Conservation (phyloP, 2,113 vertebrate genomes). For the Burhinus oedicnemus region DNA sequence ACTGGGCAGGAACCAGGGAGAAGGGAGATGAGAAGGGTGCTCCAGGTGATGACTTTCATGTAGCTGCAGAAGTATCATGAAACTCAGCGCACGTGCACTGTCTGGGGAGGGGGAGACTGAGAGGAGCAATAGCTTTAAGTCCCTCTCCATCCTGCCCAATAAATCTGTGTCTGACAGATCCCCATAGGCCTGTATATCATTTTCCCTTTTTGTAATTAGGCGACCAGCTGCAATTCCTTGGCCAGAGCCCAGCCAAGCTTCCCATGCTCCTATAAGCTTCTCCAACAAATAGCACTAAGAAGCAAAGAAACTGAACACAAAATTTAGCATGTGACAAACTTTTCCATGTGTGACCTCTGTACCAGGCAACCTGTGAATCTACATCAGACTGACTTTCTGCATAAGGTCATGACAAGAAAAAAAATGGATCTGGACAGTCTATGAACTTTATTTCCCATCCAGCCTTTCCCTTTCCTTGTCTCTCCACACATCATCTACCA, state of each 20-base stretch:
- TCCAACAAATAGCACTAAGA: neutral
- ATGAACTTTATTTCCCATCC: neutral
- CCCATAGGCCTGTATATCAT: conserved; percentile 33
- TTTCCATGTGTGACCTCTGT: conserved; percentile 34
- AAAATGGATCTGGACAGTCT: neutral
- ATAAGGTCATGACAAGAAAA: neutral
- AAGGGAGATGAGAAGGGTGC: neutral
- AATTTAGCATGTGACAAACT: conserved; percentile 38
- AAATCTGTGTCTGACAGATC: conserved; percentile 48
- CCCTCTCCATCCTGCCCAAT: conserved; percentile 47
- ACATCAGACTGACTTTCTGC: neutral
- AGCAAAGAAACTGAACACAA: conserved; percentile 14
- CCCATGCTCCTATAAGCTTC: neutral
- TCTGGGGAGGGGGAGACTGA: neutral
- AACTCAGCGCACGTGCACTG: neutral
- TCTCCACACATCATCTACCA: neutral
- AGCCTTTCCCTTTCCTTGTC: neutral
- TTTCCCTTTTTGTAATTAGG: conserved; percentile 49
- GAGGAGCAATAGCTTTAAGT: neutral
- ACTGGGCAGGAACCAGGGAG: neutral
- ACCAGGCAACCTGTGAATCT: neutral
- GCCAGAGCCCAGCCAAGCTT: conserved; percentile 25
- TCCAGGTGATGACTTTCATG: conserved; percentile 1
- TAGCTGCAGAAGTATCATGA: neutral
- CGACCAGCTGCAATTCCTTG: conserved; percentile 52